These are phyloP conservation scores for Benthosema pterotum DNA, from an alignment of 2,797 vertebrate species.

Conservation along the genomic window DNA sequence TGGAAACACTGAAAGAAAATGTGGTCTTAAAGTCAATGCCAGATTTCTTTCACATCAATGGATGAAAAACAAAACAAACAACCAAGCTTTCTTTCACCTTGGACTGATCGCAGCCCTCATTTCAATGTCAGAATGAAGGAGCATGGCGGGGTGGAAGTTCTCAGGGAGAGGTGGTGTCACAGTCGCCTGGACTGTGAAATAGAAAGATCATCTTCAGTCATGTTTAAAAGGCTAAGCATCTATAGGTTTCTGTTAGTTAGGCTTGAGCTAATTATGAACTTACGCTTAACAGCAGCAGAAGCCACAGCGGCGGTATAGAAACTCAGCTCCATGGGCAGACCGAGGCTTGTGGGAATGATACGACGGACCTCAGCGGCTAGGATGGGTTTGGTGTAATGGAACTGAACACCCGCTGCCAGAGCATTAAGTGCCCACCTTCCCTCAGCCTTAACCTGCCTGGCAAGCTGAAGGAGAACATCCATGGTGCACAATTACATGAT, in stretches of 20 bases:
- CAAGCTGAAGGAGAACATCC: constrained; percentile 55
- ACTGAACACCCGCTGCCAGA: constrained; percentile 66
- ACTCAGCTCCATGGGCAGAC: constrained; percentile 84
- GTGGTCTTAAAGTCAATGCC: neutral
- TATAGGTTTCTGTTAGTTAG: neutral
- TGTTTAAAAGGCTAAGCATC: neutral
- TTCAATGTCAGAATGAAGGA: constrained; percentile 79
- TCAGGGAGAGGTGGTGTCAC: constrained; percentile 75
- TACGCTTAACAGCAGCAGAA: constrained; percentile 70
- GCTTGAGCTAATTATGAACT: neutral
- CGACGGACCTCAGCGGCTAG: constrained; percentile 78
- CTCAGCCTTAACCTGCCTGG: constrained; percentile 38
- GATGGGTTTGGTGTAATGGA: constrained; percentile 74
- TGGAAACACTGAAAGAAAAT: constrained; percentile 71
- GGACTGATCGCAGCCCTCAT: constrained; percentile 71
- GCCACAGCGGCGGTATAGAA: constrained; percentile 77
- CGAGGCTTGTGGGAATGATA: constrained; percentile 77
- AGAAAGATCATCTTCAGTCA: constrained; percentile 2
- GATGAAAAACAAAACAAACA: neutral
- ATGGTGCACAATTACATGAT: neutral
- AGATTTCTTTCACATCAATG: neutral
- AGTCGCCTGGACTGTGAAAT: constrained; percentile 68
- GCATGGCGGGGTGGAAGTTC: constrained; percentile 66
- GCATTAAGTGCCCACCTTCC: constrained; percentile 56
- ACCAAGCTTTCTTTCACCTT: constrained; percentile 72